phyloP scores from a whole-genome alignment of 2,888 invertebrate species.

The Drosophila gaucha region DNA sequence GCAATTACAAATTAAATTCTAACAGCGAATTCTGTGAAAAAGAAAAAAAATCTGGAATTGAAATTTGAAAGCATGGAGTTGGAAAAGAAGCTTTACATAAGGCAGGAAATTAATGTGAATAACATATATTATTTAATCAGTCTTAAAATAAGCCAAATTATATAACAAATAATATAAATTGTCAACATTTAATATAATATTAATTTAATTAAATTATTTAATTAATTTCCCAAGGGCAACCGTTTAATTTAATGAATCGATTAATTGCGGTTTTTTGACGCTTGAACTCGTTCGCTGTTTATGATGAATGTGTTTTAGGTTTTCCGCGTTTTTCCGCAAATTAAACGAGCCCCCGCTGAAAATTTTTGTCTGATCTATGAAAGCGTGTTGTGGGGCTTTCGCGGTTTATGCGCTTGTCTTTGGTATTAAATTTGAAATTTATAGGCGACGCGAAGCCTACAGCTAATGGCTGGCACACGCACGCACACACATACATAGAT shows the following conservation, averaged over 20 bases:
- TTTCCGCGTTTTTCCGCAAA: slow-evolving; percentile 16
- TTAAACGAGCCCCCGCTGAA: slow-evolving; percentile 12
- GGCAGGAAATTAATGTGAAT: too few species aligned
- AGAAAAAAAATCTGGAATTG: too few species aligned
- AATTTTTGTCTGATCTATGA: slow-evolving; percentile 29
- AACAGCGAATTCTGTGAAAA: too few species aligned
- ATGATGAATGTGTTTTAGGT: slow-evolving; percentile 21
- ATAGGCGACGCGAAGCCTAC: slow-evolving; percentile 56
- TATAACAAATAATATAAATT: background rate
- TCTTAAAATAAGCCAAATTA: background rate
- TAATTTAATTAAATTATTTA: slow-evolving; percentile 3
- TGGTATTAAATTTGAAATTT: slow-evolving; percentile 73
- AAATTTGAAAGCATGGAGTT: too few species aligned
- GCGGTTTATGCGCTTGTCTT: slow-evolving; percentile 47
- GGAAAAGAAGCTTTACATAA: too few species aligned
- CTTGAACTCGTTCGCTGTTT: background rate
- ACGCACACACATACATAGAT: slow-evolving; percentile 7
- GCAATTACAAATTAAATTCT: too few species aligned
- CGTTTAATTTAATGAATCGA: slow-evolving; percentile 17
- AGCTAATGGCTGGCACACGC: slow-evolving; percentile 52
- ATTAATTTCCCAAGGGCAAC: background rate
- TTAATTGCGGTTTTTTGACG: slow-evolving; percentile 17
- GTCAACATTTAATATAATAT: background rate
- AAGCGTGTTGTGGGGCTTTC: slow-evolving; percentile 18
- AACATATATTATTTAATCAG: too few species aligned